These are phyloP conservation scores for Rhodeus uyekii DNA, from an alignment of 2,797 vertebrate genomes.

Conservation along the genomic window DNA sequence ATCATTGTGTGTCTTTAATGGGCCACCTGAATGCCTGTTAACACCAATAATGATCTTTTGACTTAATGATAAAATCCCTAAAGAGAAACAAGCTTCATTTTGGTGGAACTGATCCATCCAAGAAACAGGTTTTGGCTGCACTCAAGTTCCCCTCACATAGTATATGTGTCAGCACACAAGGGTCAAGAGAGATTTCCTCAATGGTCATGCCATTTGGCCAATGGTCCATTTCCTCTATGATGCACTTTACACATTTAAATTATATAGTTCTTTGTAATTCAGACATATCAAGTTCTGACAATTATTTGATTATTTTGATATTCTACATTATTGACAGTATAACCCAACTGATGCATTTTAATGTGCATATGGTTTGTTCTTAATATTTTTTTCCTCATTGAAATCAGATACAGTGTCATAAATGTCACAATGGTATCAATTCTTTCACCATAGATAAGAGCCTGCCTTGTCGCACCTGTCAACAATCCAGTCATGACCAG, in stretches of 20 bases:
- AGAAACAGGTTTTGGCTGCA: slow-evolving; percentile 22
- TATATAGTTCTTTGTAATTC: not conserved
- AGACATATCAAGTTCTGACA: slow-evolving; percentile 1
- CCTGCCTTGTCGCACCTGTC: slow-evolving; percentile 67
- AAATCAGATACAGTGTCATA: slow-evolving; percentile 57
- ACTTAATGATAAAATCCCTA: slow-evolving; percentile 6
- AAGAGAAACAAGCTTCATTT: slow-evolving; percentile 27
- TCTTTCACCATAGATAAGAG: slow-evolving; percentile 64
- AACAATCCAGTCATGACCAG: slow-evolving; percentile 65
- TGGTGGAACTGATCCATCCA: slow-evolving; percentile 8
- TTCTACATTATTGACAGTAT: not conserved
- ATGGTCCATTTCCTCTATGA: no score
- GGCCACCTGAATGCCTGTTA: not conserved
- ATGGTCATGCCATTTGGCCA: no score
- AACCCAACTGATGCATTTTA: not conserved
- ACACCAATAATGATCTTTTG: not conserved
- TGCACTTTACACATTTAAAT: not conserved
- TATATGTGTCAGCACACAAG: slow-evolving; percentile 24
- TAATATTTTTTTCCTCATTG: slow-evolving; percentile 53
- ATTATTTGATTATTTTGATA: not conserved
- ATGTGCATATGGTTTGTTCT: not conserved
- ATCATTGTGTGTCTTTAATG: not conserved
- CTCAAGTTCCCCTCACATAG: not conserved
- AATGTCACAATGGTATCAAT: slow-evolving; percentile 59
- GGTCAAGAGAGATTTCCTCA: slow-evolving; percentile 38